Evolutionary conservation across 2,797 vertebrate genomes (phyloP).

Genomic region (Tenualosa ilisha): DNA sequence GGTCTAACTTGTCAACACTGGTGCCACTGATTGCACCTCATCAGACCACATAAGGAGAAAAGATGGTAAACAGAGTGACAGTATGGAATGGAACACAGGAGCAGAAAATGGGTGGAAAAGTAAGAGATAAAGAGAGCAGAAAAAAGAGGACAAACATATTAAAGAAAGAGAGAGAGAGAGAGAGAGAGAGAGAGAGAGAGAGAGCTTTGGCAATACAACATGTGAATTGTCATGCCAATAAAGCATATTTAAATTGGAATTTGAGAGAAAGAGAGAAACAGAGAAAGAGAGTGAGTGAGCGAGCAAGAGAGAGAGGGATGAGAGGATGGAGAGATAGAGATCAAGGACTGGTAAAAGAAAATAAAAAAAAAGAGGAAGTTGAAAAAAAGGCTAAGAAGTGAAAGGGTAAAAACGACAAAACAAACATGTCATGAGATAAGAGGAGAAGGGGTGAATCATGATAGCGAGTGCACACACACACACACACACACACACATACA

Average conservation of each 20-base stretch:
- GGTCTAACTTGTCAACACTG: too few species aligned
- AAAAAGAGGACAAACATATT: background rate
- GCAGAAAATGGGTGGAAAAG: too few species aligned
- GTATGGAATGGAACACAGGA: too few species aligned
- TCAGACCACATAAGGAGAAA: too few species aligned
- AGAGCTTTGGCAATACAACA: too few species aligned
- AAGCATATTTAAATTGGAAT: too few species aligned
- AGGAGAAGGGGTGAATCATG: background rate
- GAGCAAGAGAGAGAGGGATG: background rate
- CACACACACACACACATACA: background rate
- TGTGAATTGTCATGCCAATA: too few species aligned
- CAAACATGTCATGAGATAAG: constrained; percentile 6
- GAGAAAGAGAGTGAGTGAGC: too few species aligned
- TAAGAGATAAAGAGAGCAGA: background rate
- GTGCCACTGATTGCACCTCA: too few species aligned
- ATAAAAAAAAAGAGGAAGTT: background rate
- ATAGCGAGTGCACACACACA: background rate
- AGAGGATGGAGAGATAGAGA: background rate
- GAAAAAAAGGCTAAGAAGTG: background rate
- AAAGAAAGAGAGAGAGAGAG: background rate
- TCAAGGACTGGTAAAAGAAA: background rate
- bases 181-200: too few species aligned
- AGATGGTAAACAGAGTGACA: too few species aligned
- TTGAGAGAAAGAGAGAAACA: too few species aligned
- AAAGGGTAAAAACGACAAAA: background rate